A percentile compares a stretch with the other conserved stretches of the same genome.
These are phyloP conservation scores for Harpalus rubripes DNA, from an alignment of 2,888 invertebrate genomes.

Conservation along the genomic window DNA sequence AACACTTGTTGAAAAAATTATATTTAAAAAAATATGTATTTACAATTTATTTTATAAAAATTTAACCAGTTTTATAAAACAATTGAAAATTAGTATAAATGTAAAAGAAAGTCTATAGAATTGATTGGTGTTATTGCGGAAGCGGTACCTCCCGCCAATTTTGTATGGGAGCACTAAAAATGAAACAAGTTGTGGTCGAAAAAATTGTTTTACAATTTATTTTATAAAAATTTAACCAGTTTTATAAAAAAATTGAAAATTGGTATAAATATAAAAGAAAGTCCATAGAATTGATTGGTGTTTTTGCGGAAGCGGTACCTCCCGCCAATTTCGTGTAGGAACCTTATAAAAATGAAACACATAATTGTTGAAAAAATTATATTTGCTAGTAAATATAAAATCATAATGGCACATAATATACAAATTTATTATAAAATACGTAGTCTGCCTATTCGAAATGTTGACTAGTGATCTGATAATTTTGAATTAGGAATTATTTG, in stretches of 20 bases:
- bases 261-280: not conserved
- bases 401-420: constrained; percentile 13
- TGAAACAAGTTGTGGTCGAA: not conserved
- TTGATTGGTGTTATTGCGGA: not conserved
- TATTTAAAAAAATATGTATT: constrained; percentile 4
- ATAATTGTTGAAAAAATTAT: not conserved
- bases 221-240: not conserved
- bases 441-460: not conserved
- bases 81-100: not conserved
- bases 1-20: not conserved
- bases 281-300: not conserved
- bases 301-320: not conserved
- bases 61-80: not conserved
- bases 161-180: not conserved
- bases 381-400: constrained; percentile 13
- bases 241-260: not conserved
- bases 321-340: not conserved
- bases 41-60: not conserved
- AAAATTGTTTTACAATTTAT: not conserved
- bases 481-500: constrained; percentile 3
- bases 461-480: not conserved
- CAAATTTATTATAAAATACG: not conserved
- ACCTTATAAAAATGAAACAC: not conserved
- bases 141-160: not conserved
- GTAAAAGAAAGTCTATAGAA: not conserved